Evolutionary conservation across 2,797 vertebrate genomes (phyloP).

Genomic region (Cuniculus paca): DNA sequence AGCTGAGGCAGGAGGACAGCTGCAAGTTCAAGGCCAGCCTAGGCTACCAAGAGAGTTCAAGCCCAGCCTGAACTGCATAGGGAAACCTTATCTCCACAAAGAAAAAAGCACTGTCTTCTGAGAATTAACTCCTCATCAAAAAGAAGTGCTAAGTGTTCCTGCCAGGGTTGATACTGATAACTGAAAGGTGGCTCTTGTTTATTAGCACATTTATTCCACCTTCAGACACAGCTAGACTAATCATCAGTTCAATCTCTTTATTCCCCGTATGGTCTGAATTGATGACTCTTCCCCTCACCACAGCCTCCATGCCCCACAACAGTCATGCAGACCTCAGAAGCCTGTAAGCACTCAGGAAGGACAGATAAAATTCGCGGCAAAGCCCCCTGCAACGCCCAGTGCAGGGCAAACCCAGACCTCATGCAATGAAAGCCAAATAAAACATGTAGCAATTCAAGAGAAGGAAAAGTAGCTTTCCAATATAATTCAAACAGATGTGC

Average conservation of each 20-base stretch:
- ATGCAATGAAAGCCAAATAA: not conserved
- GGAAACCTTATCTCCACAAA: not conserved
- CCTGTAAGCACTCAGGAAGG: not conserved
- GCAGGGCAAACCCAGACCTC: not conserved
- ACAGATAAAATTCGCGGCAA: not conserved
- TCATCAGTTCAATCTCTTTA: not conserved
- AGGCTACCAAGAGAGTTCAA: not conserved
- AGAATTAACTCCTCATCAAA: not conserved
- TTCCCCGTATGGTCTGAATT: too few relatives aligned
- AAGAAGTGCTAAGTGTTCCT: not conserved
- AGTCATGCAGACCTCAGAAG: not conserved
- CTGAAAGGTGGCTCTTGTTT: not conserved
- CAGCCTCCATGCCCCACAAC: not conserved
- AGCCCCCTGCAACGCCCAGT: not conserved
- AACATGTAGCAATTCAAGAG: not conserved
- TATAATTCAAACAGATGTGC: not conserved
- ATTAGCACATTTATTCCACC: not conserved
- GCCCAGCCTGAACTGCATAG: not conserved
- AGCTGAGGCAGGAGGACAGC: not conserved
- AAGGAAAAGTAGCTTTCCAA: constrained; percentile 4
- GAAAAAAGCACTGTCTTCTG: not conserved
- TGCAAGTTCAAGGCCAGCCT: not conserved
- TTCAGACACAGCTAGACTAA: not conserved
- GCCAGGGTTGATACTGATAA: not conserved
- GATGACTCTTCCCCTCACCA: not conserved